phyloP scores from a whole-genome alignment of 2,113 vertebrate species.

The Aplodontia rufa region DNA sequence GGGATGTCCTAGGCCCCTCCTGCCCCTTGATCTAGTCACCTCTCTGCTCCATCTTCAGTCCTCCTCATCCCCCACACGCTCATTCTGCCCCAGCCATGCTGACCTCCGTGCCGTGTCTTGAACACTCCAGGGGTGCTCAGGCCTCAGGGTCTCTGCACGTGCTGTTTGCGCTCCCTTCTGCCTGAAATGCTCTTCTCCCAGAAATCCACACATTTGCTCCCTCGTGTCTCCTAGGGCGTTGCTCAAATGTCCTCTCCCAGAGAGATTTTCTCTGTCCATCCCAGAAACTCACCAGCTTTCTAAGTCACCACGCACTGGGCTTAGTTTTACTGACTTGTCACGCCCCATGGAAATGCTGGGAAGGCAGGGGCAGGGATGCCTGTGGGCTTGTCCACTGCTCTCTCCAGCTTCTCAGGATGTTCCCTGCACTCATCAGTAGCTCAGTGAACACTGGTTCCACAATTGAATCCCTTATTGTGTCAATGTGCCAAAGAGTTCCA shows the following conservation, averaged over 20 bases:
- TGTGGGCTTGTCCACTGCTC: neutral
- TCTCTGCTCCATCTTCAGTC: neutral
- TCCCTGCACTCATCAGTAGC: too few species aligned
- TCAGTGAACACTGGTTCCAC: neutral
- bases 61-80: neutral
- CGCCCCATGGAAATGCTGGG: neutral
- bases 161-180: neutral
- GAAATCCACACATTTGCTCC: neutral
- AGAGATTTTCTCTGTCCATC: neutral
- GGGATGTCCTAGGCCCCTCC: neutral
- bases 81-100: neutral
- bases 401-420: neutral
- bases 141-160: conserved; percentile 22
- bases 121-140: neutral
- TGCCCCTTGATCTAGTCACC: neutral
- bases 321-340: neutral
- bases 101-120: neutral
- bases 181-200: neutral
- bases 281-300: neutral
- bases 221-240: neutral
- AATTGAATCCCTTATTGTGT: neutral
- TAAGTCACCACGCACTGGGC: neutral
- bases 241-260: neutral
- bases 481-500: neutral
- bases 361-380: neutral